Percentiles rank a stretch among this genome's conserved stretches.
phyloP scores from a whole-genome alignment of 1,140 invertebrate genomes.

The Asobara japonica region DNA sequence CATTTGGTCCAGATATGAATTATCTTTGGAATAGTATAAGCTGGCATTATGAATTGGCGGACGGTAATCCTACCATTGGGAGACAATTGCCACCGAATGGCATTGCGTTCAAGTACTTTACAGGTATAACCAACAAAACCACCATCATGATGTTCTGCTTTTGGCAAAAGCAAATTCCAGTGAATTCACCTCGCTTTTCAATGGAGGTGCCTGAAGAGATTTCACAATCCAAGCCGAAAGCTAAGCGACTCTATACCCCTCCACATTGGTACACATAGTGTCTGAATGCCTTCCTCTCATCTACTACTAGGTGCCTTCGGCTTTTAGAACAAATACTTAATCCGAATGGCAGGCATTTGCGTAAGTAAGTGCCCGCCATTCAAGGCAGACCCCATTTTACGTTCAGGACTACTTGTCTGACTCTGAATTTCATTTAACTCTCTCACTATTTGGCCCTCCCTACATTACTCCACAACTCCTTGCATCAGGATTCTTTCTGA shows the following conservation, averaged over 20 bases:
- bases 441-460: background rate
- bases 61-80: background rate
- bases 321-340: conserved; percentile 67
- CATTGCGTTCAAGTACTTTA: background rate
- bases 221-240: conserved; percentile 47
- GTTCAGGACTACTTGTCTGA: conserved; percentile 36
- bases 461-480: background rate
- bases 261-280: conserved; percentile 6
- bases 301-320: conserved; percentile 48
- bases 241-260: conserved; percentile 8
- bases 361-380: conserved; percentile 63
- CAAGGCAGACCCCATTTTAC: conserved; percentile 56
- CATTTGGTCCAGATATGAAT: background rate
- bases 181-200: conserved; percentile 57
- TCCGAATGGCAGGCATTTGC: conserved; percentile 63
- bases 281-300: conserved; percentile 31
- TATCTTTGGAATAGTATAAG: background rate
- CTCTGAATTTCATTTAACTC: background rate
- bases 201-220: conserved; percentile 44
- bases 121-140: conserved; percentile 47
- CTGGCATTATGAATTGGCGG: background rate
- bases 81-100: conserved; percentile 7
- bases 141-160: conserved; percentile 38
- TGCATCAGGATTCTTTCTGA: conserved; percentile 7
- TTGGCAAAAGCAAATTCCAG: conserved; percentile 54